A percentile compares a stretch with the other conserved stretches of the same genome.
Conservation (phyloP, 1,140 invertebrate genomes). For the Drosophila quadrilineata region DNA sequence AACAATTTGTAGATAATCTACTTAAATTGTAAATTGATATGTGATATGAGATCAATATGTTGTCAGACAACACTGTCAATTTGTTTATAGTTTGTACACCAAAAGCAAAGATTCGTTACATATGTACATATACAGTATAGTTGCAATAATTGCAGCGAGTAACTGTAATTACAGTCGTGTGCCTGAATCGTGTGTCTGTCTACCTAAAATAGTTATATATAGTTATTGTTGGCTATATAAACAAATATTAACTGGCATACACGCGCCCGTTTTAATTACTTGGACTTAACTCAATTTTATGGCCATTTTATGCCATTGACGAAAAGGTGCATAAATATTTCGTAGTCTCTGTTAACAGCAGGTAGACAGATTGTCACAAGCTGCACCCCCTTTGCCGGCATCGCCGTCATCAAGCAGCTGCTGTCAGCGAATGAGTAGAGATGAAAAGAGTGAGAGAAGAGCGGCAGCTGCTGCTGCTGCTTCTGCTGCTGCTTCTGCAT, state of each 20-base stretch:
- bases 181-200: neutral
- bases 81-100: too few species aligned
- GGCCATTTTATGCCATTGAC: slow-evolving; percentile 39
- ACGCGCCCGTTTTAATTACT: slow-evolving; percentile 37
- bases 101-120: too few species aligned
- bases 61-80: too few species aligned
- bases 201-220: slow-evolving; percentile 14
- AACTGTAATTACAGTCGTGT: neutral
- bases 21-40: too few species aligned
- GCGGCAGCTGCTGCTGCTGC: slow-evolving; percentile 13
- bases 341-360: neutral
- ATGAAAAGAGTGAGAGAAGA: neutral
- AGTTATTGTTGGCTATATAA: slow-evolving; percentile 12
- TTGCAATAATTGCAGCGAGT: slow-evolving; percentile 16
- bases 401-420: slow-evolving; percentile 11
- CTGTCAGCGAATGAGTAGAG: neutral
- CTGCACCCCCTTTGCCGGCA: neutral
- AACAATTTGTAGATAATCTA: too few species aligned
- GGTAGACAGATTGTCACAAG: slow-evolving; percentile 14
- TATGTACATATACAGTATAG: neutral
- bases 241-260: slow-evolving; percentile 17
- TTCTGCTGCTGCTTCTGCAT: neutral
- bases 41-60: too few species aligned
- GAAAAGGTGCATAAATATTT: slow-evolving; percentile 15
- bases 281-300: slow-evolving; percentile 37